Evolutionary conservation across 2,888 invertebrate genomes (phyloP).

Genomic region (Apotomis capreana): DNA sequence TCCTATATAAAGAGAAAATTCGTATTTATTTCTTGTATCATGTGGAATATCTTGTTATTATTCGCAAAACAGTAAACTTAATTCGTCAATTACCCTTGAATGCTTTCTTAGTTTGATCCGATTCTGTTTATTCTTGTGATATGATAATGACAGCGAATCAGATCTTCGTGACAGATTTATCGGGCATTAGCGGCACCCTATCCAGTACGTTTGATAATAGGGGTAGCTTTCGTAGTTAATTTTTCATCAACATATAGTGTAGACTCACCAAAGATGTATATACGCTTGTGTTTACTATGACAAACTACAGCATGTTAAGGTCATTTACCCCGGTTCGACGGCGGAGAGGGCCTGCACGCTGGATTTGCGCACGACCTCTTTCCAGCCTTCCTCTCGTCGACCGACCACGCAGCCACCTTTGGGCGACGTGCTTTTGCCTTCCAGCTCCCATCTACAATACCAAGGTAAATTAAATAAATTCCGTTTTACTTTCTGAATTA

Average conservation of each 20-base stretch:
- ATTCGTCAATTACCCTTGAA: too few species aligned
- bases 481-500: background rate
- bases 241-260: background rate
- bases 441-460: slow-evolving; percentile 70
- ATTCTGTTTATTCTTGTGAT: too few species aligned
- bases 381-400: slow-evolving; percentile 97
- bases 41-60: too few species aligned
- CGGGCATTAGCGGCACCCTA: too few species aligned
- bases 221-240: background rate
- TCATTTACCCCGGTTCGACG: slow-evolving; percentile 73
- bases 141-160: too few species aligned
- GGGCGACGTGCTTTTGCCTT: slow-evolving; percentile 85
- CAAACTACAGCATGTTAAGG: slow-evolving; percentile 5
- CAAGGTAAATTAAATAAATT: background rate
- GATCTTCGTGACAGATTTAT: too few species aligned
- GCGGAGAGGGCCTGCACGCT: slow-evolving; percentile 84
- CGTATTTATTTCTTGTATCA: too few species aligned
- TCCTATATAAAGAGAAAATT: too few species aligned
- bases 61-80: too few species aligned
- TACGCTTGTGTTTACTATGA: background rate
- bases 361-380: slow-evolving; percentile 96
- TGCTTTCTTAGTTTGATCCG: too few species aligned
- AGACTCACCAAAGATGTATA: background rate
- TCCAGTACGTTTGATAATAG: too few species aligned
- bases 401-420: slow-evolving; percentile 81